These are phyloP conservation scores for Noctua janthina DNA, from an alignment of 2,888 invertebrate genomes.

Conservation along the genomic window DNA sequence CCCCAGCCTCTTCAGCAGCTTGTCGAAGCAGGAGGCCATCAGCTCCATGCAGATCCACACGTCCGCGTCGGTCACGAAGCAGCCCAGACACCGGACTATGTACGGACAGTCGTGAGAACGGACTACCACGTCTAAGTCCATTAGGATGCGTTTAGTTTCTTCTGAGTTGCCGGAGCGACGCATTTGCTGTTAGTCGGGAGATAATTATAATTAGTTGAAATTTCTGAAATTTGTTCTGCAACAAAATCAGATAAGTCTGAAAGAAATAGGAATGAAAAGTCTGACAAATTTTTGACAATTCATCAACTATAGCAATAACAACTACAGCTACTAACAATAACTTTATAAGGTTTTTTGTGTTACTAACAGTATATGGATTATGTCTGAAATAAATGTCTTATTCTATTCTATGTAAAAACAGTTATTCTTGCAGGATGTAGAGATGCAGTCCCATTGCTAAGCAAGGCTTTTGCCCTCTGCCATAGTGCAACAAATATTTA, in stretches of 20 bases:
- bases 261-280: background rate
- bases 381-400: too few relatives aligned
- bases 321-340: too few relatives aligned
- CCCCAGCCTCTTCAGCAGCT: constrained; percentile 96
- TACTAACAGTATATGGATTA: too few relatives aligned
- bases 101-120: constrained; percentile 99
- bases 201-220: background rate
- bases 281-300: too few relatives aligned
- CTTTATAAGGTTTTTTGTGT: too few relatives aligned
- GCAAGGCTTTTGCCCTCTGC: background rate
- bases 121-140: constrained; percentile 99
- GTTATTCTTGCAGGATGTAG: background rate
- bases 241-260: background rate
- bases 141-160: constrained; percentile 99
- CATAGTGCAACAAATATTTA: background rate
- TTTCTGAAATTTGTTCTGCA: background rate
- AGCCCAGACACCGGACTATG: constrained; percentile 99
- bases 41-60: constrained; percentile 99
- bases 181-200: constrained; percentile 94
- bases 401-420: too few relatives aligned
- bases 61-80: constrained; percentile 99
- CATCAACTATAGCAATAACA: too few relatives aligned
- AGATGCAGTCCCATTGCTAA: background rate
- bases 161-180: constrained; percentile 98
- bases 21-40: constrained; percentile 99